Base-by-base conservation (phyloP, 2,888 invertebrate genomes). In the Melanostoma scalare region DNA sequence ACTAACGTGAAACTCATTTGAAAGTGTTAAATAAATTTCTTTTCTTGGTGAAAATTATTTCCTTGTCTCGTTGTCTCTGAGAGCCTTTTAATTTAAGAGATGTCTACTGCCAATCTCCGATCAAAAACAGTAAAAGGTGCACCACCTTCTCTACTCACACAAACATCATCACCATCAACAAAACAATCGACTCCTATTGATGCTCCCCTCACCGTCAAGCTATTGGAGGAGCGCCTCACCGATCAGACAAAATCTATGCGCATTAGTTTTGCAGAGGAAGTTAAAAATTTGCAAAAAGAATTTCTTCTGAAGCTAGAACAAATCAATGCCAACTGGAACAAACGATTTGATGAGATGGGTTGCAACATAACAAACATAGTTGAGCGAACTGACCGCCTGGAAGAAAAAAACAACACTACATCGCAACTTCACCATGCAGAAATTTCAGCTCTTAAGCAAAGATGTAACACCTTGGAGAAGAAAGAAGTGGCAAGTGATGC, bases 131-230 rank as follows among this genome's bases (percentile, higher is more conserved):
- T n/a, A 44, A 44, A 44, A 44, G 44, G 44, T 44, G 6, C n/a
- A 44, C 44, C 44, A 9, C 44, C 44, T 9, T n/a, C 44, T 44
- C 44, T 2, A 44, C 6, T 44, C 44, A 44, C 44, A 44, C 44
- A 44, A 44, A 44, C 44, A 44, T 44, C 44, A 44, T 44, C 44
- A 20, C 20, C 20, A 3, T 44, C 44, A 44, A 6, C 44, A 44
- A 8, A 44, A n/a, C 6, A 9, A 9, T n/a, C 44, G 6, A 44
- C 44, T 44, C 3, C 44, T 9, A 44, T n/a, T n/a, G 44, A 44
- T 44, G 44, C 44, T 44, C 44, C 44, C 9, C 44, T 44, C 44
- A 44, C 44, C n/a, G n/a, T 44, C 44, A 44, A 44, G n/a, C 9
- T 44, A 8, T 44, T 9, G 44, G 44, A 44, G 44, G 44, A 44